Evolutionary conservation across 64 coral and sea anemone species (phyloP).

Genomic region (Hydrozoanthus tunicans): DNA sequence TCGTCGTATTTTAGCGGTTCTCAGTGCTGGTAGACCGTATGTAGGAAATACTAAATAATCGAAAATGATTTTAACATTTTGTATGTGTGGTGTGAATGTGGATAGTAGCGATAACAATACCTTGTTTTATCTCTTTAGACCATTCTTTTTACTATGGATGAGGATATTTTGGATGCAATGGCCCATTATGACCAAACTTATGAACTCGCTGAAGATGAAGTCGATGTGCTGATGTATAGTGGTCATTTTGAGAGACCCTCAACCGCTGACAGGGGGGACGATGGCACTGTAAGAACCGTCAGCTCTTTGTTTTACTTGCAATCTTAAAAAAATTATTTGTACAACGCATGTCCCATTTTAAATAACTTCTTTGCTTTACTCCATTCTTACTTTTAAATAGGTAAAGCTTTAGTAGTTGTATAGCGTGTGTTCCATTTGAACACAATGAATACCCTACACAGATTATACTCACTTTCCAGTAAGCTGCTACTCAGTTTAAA

Average conservation of each 20-base stretch:
- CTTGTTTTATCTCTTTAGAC: conserved; percentile 53
- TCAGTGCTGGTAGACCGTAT: neutral
- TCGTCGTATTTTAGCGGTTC: neutral
- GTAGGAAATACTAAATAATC: neutral
- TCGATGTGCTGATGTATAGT: conserved; percentile 78
- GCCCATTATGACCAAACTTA: conserved; percentile 95
- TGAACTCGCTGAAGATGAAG: conserved; percentile 86
- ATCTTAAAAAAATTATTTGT: neutral
- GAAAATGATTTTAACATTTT: neutral
- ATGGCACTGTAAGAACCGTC: conserved; percentile 31
- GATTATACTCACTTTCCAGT: too few relatives aligned
- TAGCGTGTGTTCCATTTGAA: too few relatives aligned
- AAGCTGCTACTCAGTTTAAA: too few relatives aligned
- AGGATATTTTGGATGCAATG: conserved; percentile 92
- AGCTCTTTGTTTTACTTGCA: neutral
- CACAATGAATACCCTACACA: too few relatives aligned
- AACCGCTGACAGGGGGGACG: conserved; percentile 78
- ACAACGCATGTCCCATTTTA: too few relatives aligned
- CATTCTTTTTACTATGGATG: conserved; percentile 97
- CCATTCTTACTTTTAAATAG: neutral
- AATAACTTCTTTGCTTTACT: too few relatives aligned
- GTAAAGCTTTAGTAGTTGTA: neutral
- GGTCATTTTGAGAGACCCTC: conserved; percentile 82
- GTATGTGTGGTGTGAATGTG: neutral
- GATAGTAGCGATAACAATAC: neutral